A percentile compares a stretch with the other conserved stretches of the same genome.
These are phyloP conservation scores for Aphaenogaster ashmeadi DNA, from an alignment of 1,140 invertebrate genomes.

Conservation along the genomic window DNA sequence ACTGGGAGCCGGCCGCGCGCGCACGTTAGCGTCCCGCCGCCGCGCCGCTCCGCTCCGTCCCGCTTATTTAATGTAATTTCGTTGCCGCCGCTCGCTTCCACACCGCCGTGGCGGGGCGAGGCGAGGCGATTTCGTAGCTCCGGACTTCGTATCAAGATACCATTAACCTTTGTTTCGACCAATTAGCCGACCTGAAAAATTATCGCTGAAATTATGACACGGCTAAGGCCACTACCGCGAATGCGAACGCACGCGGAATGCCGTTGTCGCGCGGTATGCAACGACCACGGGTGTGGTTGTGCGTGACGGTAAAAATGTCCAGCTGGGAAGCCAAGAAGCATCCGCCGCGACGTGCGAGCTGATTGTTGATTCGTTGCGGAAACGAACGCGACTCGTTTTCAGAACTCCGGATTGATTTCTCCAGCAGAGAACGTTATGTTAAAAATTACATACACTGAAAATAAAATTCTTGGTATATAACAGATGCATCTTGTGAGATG, in stretches of 20 bases:
- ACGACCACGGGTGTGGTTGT: conserved; percentile 13
- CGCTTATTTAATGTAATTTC: conserved; percentile 75
- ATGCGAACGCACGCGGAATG: neutral
- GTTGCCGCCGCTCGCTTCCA: conserved; percentile 67
- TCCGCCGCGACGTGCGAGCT: neutral
- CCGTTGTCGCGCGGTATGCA: conserved; percentile 1
- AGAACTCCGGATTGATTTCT: neutral
- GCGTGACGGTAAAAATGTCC: conserved; percentile 16
- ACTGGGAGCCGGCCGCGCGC: conserved; percentile 65
- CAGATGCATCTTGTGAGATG: no score
- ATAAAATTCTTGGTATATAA: no score
- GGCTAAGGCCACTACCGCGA: neutral
- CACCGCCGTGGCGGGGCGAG: conserved; percentile 3
- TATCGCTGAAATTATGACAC: conserved; percentile 58
- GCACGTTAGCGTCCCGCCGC: conserved; percentile 54
- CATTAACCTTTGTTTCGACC: conserved; percentile 73
- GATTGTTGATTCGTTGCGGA: neutral
- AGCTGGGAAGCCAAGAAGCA: neutral
- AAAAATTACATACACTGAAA: neutral
- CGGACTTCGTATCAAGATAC: conserved; percentile 63
- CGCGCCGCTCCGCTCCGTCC: conserved; percentile 36
- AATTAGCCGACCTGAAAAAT: conserved; percentile 63
- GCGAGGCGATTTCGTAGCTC: conserved; percentile 11
- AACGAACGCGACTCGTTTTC: neutral
- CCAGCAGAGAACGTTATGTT: neutral